phyloP scores from a whole-genome alignment of 2,113 vertebrate species.

The Zapus hudsonius region DNA sequence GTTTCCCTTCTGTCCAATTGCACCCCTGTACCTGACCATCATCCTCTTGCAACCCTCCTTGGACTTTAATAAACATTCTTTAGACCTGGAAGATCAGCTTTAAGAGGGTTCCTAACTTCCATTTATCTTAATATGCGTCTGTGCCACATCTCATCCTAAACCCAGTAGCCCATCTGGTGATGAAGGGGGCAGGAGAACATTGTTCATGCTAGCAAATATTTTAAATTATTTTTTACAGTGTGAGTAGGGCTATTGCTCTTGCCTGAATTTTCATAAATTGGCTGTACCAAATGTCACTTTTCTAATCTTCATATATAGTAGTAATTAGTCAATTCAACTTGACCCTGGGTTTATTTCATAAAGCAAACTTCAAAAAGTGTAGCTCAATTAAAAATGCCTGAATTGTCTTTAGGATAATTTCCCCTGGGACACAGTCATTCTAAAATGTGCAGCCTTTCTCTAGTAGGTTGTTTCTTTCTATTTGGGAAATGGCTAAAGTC shows the following conservation, averaged over 20 bases:
- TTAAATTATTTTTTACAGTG: background rate
- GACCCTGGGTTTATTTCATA: conserved; percentile 30
- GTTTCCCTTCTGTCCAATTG: too few relatives aligned
- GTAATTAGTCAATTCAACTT: conserved; percentile 33
- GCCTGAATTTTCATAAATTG: conserved; percentile 49
- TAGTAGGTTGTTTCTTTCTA: background rate
- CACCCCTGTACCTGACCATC: background rate
- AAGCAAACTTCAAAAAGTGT: conserved; percentile 28
- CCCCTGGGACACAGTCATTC: background rate
- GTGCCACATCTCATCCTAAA: conserved; percentile 28
- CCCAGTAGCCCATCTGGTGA: conserved; percentile 55
- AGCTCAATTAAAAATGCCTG: conserved; percentile 10
- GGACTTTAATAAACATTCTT: background rate
- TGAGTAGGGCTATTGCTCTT: conserved; percentile 35
- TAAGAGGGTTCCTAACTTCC: background rate
- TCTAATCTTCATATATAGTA: background rate
- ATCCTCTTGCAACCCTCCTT: background rate
- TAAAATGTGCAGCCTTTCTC: conserved; percentile 11
- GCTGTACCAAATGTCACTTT: conserved; percentile 1
- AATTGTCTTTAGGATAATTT: conserved; percentile 29
- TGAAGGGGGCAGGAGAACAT: conserved; percentile 4
- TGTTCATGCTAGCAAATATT: conserved; percentile 39
- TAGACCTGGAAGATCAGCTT: background rate
- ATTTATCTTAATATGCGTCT: conserved; percentile 47
- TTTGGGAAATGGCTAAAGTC: conserved; percentile 22